Evolutionary conservation across 2,113 vertebrate species (phyloP).

Genomic region (Opisthocomus hoazin): DNA sequence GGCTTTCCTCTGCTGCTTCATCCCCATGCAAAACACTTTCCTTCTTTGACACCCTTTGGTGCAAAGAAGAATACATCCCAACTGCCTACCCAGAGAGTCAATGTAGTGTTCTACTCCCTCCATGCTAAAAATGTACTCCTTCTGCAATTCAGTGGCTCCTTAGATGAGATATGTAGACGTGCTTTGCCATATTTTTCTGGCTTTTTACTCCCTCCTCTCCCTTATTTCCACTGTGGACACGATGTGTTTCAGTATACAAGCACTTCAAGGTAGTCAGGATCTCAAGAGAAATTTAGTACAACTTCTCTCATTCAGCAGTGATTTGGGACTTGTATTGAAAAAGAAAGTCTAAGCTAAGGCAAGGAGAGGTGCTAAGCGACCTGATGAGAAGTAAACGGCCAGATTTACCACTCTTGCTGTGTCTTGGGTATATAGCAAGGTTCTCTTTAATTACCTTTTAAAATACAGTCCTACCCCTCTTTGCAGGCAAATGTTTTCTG

Average conservation of each 20-base stretch:
- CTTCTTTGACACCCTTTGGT: not conserved
- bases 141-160: not conserved
- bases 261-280: not conserved
- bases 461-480: not conserved
- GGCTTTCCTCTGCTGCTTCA: not conserved
- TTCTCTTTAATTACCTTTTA: conserved; percentile 13
- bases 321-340: not conserved
- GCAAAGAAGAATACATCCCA: not conserved
- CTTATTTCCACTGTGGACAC: not conserved
- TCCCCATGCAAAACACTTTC: not conserved
- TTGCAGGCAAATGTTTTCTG: conserved; percentile 18
- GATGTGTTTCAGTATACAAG: not conserved
- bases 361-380: not conserved
- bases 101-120: not conserved
- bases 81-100: not conserved
- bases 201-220: not conserved
- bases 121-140: not conserved
- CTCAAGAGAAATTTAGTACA: not conserved
- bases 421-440: not conserved
- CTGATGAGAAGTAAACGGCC: not conserved
- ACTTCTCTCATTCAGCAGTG: not conserved
- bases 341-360: not conserved
- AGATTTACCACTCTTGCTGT: not conserved
- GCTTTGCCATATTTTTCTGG: not conserved
- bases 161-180: not conserved